Evolutionary conservation across 1,140 invertebrate genomes (phyloP), one percentile per base, ranked within the genome.

Genomic region (Goniozus legneri): DNA sequence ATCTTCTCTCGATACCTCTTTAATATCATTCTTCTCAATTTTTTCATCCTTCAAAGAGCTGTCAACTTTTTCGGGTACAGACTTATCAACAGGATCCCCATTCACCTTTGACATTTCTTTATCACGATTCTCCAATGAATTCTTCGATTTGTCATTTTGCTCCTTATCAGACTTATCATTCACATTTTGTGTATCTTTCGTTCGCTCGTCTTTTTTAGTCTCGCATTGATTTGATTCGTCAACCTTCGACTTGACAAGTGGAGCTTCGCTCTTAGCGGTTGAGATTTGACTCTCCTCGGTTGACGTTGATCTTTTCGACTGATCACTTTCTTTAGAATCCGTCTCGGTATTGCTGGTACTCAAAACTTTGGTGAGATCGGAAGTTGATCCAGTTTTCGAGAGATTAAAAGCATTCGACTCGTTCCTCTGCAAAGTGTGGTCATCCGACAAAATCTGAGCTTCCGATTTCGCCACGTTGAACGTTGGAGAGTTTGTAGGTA

Each of bases 321-420:
- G n/a, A n/a, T n/a, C n/a, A n/a, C n/a, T n/a, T n/a, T n/a, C n/a
- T n/a, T n/a, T n/a, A n/a, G n/a, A n/a, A n/a, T n/a, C n/a, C n/a
- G n/a, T n/a, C n/a, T n/a, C n/a, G n/a, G n/a, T n/a, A n/a, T n/a
- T n/a, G n/a, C n/a, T 27, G 13, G 24, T 27, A 27, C 12, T 27
- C 24, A 27, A 7, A 6, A 27, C 6, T 27, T 27, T 27, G 24
- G 24, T 27, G n/a, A n/a, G 4, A 33, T 33, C 14, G 7, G 32
- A 33, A n/a, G 8, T 4, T 13, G 32, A 33, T 33, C 52, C 62
- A 3, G 50, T 49, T 32, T 70, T 73, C 1, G 62, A 59, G 2
- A 73, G 38, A 52, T 71, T 71, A 30, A 68, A 73, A 8, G 58
- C 59, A 24, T 54, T 69, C 14, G 51, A 31, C 16, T 67, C 66